Conservation (phyloP, 2,888 invertebrate species). For the Volucella inanis region DNA sequence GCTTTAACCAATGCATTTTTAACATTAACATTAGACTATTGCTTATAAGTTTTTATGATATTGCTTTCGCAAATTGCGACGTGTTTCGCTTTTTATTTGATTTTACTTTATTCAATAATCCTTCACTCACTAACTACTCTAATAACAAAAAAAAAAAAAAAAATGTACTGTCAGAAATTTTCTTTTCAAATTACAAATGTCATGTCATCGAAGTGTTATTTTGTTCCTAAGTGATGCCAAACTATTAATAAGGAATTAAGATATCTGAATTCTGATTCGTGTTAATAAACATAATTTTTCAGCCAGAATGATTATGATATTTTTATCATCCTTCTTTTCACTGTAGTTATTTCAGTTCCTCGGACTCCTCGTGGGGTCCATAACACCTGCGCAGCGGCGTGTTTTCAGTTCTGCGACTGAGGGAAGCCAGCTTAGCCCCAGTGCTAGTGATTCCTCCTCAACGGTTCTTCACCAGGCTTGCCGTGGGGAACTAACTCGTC, state of each 20-base stretch:
- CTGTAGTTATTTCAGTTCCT: no score
- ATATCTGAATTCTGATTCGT: no score
- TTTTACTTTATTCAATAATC: constrained; percentile 17
- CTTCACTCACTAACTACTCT: constrained; percentile 5
- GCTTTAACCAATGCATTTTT: constrained; percentile 31
- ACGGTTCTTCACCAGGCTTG: no score
- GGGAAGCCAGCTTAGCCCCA: no score
- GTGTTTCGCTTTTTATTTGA: constrained; percentile 22
- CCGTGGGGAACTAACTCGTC: no score
- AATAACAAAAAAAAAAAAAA: constrained; percentile 57
- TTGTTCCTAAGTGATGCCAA: constrained; percentile 15
- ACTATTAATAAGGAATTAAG: background rate
- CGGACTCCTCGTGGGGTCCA: no score
- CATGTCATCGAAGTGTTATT: background rate
- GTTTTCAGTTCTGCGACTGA: no score
- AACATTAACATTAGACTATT: background rate
- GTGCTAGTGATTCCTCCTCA: no score
- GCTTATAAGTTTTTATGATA: constrained; percentile 16
- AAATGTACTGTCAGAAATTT: constrained; percentile 35
- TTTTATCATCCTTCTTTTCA: no score
- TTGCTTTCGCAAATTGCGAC: constrained; percentile 53
- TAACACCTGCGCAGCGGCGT: no score
- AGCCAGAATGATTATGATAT: no score
- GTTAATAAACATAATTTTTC: no score
- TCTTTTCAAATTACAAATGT: constrained; percentile 4